Base-by-base conservation (phyloP, 2,797 vertebrate genomes). In the Pangasius djambal region DNA sequence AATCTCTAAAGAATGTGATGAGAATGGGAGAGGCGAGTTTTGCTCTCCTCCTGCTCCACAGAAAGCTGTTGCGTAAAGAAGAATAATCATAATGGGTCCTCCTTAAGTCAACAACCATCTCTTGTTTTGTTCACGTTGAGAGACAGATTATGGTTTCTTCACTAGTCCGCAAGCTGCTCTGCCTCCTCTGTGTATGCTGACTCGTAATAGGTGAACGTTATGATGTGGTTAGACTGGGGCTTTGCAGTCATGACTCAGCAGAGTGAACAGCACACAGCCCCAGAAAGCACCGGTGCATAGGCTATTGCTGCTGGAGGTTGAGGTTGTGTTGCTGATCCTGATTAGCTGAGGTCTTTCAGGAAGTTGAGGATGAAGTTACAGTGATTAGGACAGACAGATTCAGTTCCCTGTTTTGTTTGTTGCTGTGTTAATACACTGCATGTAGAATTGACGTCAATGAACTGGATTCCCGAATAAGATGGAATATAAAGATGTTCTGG, bases 191-290 rank as follows among this genome's bases (percentile, higher is more conserved):
- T 52, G n/a, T 63, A 31, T 67, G 82, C 82, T 48, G 63, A 69
- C 44, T 84, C 50, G 15, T 57, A 59, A 37, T 6, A 59, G 48
- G 67, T 72, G 65, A 55, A 57, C 67, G 40, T 85, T 82, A 13
- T 37, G 15, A 52, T 34, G 63, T 85, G 65, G 44, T 52, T 85
- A 52, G 40, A 85, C 40, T 48, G 28, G 61, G 61, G 9, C 63
- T 85, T 85, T 69, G 63, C 44, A n/a, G 63, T 48, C 15, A 67
- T 83, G 82, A 65, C 12, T 83, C 82, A 65, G 57, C 59, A 83
- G 57, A 83, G 25, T 69, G 13, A 48, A 50, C 44, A 69, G 13
- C 28, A 52, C 44, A 67, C 37, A 16, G 44, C 28, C n/a, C 13
- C 75, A 78, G 75, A 55, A 78, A 16, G 48, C 75, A 75, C 72